Base-by-base conservation (phyloP, 37 sponge, comb jelly and placozoan genomes). In the Theonella swinhoei region DNA sequence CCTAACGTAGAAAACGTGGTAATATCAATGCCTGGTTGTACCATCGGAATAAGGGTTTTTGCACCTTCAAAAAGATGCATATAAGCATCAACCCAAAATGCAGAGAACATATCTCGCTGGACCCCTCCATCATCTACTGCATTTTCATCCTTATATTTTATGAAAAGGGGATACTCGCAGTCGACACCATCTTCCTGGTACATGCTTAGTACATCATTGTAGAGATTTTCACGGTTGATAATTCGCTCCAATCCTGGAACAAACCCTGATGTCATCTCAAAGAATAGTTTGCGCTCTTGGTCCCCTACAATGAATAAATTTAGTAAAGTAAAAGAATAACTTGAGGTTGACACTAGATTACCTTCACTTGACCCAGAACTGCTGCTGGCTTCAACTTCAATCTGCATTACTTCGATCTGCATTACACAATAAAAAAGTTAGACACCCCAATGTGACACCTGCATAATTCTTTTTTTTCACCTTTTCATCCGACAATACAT, bases 31-130 rank as follows among this genome's bases (percentile, higher is more conserved):
- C 62, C 37, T 7, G 80, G 80, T 24, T 79, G 80, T 4, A 79
- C 29, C 80, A 79, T 79, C 34, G 80, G 80, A 17, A 42, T 79
- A 33, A 79, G 26, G 32, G 32, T 66, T 35, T 63, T 79, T 64
- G 42, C 69, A n/a, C 80, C 80, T 24, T 79, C 80, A 79, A 79
- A 79, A 2, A 79, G 28, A 1, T 39, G 11, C 4, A 1, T 4
- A 39, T 67, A 79, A 32, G 68, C 80, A 5, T 79, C 29, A 22
- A 32, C 68, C 82, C 82, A 69, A 31, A 71, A 81, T 2, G 71
- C 82, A 34, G 82, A 70, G 43, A 54, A 54, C 82, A 81, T 81
- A 33, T 81, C 82, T 24, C 82, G 23, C n/a, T 68, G 71, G 4
- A 81, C 62, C 11, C 82, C 82, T 23, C 82, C 61, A 39, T 54